Conservation (phyloP, 2,888 invertebrate species). For the Exocentrus adspersus region DNA sequence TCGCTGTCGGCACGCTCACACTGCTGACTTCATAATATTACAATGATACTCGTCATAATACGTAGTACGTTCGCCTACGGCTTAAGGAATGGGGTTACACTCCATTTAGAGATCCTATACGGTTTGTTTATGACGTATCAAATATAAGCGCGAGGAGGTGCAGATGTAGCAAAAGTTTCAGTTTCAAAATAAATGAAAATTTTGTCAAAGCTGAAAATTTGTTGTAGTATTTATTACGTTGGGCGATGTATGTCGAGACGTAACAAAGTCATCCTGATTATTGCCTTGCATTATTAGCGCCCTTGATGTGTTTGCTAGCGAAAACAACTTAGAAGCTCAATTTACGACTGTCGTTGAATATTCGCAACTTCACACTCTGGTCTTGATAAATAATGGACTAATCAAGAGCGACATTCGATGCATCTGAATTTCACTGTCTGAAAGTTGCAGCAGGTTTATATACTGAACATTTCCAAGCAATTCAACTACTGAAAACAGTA, state of each 20-base stretch:
- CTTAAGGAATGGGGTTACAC: constrained; percentile 3
- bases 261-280: background rate
- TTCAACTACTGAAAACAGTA: too few species aligned
- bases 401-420: background rate
- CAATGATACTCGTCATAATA: constrained; percentile 39
- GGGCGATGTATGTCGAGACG: too few species aligned
- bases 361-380: background rate
- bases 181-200: too few species aligned
- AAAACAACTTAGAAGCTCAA: background rate
- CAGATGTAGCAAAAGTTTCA: too few species aligned
- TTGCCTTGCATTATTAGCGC: background rate
- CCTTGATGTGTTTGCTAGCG: background rate
- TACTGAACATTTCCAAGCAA: too few species aligned
- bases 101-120: constrained; percentile 22
- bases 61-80: constrained; percentile 33
- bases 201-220: too few species aligned
- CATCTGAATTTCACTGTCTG: background rate
- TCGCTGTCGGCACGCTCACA: constrained; percentile 31
- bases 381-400: background rate
- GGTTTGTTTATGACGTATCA: too few species aligned
- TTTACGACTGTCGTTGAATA: background rate
- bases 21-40: constrained; percentile 44
- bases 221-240: background rate
- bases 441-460: too few species aligned
- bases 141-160: too few species aligned